Base-by-base conservation (phyloP, 1,140 invertebrate species). In the Pseudomyrmex sp. region DNA sequence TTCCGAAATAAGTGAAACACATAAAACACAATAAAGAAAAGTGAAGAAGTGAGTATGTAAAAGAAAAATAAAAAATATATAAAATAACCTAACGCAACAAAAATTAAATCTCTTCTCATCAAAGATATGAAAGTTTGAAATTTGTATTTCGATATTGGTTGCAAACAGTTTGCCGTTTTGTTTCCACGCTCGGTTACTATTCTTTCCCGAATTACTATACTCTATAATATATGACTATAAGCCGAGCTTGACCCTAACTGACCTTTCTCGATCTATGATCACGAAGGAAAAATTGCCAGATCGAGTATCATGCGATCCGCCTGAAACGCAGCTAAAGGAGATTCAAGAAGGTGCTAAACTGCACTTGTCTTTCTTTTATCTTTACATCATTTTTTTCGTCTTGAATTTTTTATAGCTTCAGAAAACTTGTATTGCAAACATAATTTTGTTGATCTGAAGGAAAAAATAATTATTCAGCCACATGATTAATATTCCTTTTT, bases 181-280 rank as follows among this genome's bases (percentile, higher is more conserved):
- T 69, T 72, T 75, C 44, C 44, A 52, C 20, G 26, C 50, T 50
- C 52, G 8, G 13, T 56, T 44, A 52, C 1, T 12, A 12, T 46
- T 12, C 18, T 46, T 35, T 69, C 20, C 23, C 66, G 46, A 88
- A 18, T 13, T 35, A 13, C 2, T 26, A 26, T 26, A 26, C 12
- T n/a, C 26, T 74, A 48, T 61, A 69, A 73, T n/a, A n/a, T n/a
- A n/a, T n/a, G 85, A 35, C 48, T 66, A 66, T 52, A 84, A 74
- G 61, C 26, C 70, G 23, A 52, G 65, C 82, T 35, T 88, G 85
- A 88, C 82, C 82, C 13, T 70, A 66, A 46, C 20, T 75, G 52
- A 52, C 12, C 23, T n/a, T 58, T 75, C 48, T 75, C 48, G 13
- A 52, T 56, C 18, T 9, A 59, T 23, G 54, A 66, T 59, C 79